Evolutionary conservation across 2,888 invertebrate species (phyloP).

Genomic region (Thyatira batis): DNA sequence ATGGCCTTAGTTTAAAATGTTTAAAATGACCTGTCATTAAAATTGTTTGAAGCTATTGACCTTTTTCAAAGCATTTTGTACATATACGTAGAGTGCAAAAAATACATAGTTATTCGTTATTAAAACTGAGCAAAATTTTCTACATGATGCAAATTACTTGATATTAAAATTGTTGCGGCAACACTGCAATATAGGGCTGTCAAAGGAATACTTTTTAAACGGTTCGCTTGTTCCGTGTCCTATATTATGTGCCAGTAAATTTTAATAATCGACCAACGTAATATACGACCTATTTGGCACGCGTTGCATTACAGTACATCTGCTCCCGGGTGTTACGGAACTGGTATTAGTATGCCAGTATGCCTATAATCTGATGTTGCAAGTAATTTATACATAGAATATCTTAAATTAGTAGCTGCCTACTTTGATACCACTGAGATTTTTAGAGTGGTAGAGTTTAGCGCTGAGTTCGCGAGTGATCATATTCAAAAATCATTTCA

Average conservation of each 20-base stretch:
- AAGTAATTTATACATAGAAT: neutral
- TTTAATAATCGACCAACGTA: slow-evolving; percentile 1
- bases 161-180: neutral
- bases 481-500: too few species aligned
- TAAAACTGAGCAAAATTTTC: neutral
- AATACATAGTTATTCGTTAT: too few species aligned
- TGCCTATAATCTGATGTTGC: neutral
- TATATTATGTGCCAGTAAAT: neutral
- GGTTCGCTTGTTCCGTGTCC: neutral
- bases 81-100: too few species aligned
- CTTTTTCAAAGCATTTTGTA: too few species aligned
- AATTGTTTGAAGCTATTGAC: too few species aligned
- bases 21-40: too few species aligned
- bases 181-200: neutral
- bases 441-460: too few species aligned
- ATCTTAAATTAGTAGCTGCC: neutral
- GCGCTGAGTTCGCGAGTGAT: too few species aligned
- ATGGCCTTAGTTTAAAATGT: too few species aligned
- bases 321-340: neutral
- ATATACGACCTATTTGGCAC: slow-evolving; percentile 5
- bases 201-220: neutral
- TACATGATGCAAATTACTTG: neutral
- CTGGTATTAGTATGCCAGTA: neutral
- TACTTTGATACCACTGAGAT: neutral
- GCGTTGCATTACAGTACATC: slow-evolving; percentile 2